Conservation (phyloP, 2,888 invertebrate species). For the Sinodicranocentrus sp. region DNA sequence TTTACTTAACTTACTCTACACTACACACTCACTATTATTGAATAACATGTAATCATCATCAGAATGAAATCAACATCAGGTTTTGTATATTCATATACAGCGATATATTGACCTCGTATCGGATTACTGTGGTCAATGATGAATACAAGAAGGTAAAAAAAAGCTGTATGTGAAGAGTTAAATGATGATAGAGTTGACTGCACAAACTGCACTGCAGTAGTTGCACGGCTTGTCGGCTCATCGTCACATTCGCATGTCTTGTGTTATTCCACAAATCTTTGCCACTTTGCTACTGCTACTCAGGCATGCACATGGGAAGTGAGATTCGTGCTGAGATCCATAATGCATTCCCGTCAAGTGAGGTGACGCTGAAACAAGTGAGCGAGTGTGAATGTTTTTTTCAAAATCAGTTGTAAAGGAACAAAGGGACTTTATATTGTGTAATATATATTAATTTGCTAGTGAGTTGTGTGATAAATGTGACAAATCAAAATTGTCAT, state of each 20-base stretch:
- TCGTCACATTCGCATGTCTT: too few species aligned
- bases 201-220: neutral
- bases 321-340: too few species aligned
- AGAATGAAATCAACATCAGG: neutral
- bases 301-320: neutral
- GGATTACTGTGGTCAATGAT: conserved; percentile 36
- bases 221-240: too few species aligned
- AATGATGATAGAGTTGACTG: neutral
- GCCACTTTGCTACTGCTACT: neutral
- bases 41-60: neutral
- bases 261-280: too few species aligned
- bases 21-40: neutral
- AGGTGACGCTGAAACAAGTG: too few species aligned
- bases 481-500: too few species aligned
- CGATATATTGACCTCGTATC: conserved; percentile 44
- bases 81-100: neutral
- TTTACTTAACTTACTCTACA: neutral
- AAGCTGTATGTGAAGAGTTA: neutral
- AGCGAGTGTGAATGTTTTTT: too few species aligned
- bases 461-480: too few species aligned
- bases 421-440: too few species aligned
- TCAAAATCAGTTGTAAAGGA: too few species aligned
- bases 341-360: too few species aligned
- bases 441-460: too few species aligned
- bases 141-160: conserved; percentile 19